These are phyloP conservation scores for Agapornis canus DNA, from an alignment of 2,797 vertebrate genomes.

Conservation along the genomic window DNA sequence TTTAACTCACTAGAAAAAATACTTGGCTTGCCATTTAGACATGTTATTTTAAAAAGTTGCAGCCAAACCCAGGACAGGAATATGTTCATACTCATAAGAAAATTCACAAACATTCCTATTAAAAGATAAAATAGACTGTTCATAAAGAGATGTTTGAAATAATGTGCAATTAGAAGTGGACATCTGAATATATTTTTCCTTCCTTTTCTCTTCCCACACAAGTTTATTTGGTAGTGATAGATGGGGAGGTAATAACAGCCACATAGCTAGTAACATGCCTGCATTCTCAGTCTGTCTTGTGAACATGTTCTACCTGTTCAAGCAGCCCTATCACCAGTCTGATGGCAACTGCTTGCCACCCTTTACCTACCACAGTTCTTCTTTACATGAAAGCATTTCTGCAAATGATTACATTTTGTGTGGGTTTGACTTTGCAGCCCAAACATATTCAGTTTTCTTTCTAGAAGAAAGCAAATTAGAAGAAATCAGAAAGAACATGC, in stretches of 20 bases:
- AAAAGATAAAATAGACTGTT: background rate
- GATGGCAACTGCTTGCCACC: background rate
- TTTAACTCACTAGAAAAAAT: background rate
- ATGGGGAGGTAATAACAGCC: background rate
- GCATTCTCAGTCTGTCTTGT: background rate
- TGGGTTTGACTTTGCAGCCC: background rate
- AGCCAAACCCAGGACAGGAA: background rate
- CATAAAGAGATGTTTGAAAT: background rate
- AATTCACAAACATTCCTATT: background rate
- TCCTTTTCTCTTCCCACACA: background rate
- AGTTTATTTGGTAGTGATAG: background rate
- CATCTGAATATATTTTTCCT: background rate
- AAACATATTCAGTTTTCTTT: background rate
- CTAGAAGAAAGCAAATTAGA: background rate
- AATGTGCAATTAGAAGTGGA: background rate
- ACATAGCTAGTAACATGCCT: background rate
- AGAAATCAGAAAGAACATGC: background rate
- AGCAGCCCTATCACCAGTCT: background rate
- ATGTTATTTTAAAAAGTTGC: background rate
- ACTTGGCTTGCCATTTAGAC: background rate
- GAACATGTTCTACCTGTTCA: background rate
- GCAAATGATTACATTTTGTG: background rate
- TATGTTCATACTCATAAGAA: background rate
- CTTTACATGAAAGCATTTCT: background rate
- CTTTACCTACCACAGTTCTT: background rate